A percentile compares a stretch with the other conserved stretches of the same genome.
phyloP scores from a whole-genome alignment of 2,888 invertebrate species.

The Agrotis clavis region DNA sequence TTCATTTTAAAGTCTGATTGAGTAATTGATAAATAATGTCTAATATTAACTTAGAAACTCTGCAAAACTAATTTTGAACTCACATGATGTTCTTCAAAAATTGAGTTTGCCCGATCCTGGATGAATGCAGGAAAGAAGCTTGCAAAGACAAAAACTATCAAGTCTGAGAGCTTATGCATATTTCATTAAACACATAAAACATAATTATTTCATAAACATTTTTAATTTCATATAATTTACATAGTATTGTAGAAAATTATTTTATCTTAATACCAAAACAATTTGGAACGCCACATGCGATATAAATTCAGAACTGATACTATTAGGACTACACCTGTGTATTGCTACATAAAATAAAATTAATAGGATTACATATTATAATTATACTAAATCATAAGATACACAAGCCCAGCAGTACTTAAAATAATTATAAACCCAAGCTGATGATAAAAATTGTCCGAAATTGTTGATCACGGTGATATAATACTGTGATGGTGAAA shows the following conservation, averaged over 20 bases:
- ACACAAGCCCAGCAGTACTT: conserved; percentile 30
- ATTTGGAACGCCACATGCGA: conserved; percentile 61
- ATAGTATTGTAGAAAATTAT: conserved; percentile 66
- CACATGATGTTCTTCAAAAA: too few species aligned
- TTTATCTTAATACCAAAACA: conserved; percentile 60
- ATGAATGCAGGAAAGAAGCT: too few species aligned
- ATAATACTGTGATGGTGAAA: conserved; percentile 47
- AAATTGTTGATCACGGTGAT: not conserved
- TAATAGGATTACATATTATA: conserved; percentile 34
- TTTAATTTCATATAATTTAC: conserved; percentile 71
- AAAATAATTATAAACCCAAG: conserved; percentile 28
- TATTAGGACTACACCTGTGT: conserved; percentile 30
- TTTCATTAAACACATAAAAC: conserved; percentile 9
- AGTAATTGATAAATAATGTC: too few species aligned
- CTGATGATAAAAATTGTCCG: conserved; percentile 3
- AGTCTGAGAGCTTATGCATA: too few species aligned
- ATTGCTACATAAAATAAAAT: conserved; percentile 34
- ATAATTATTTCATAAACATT: conserved; percentile 67
- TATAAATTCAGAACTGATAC: conserved; percentile 74
- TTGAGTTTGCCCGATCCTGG: too few species aligned
- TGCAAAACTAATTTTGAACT: too few species aligned
- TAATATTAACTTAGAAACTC: too few species aligned
- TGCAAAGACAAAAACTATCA: too few species aligned
- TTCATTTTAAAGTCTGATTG: not conserved
- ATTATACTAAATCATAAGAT: conserved; percentile 56